Conservation (phyloP, 2,797 vertebrate species). For the Urophycis tenuis region DNA sequence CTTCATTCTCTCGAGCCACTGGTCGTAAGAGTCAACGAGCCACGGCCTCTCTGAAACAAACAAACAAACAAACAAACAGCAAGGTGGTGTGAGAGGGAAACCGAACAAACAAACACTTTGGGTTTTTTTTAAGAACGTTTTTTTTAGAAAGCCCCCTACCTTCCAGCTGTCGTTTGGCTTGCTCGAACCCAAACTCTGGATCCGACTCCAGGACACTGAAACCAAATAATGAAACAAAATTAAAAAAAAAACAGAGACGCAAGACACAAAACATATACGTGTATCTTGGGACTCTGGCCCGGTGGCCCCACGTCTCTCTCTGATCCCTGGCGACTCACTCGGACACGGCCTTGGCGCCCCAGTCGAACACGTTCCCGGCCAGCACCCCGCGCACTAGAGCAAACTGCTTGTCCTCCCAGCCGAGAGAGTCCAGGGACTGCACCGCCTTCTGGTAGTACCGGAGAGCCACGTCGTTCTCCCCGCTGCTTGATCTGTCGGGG, state of each 20-base stretch:
- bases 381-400: constrained; percentile 89
- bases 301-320: too few species aligned
- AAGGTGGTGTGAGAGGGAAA: background rate
- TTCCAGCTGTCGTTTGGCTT: constrained; percentile 91
- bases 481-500: constrained; percentile 85
- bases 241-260: background rate
- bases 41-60: constrained; percentile 81
- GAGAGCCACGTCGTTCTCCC: constrained; percentile 88
- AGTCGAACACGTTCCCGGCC: constrained; percentile 97
- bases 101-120: background rate
- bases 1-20: constrained; percentile 88
- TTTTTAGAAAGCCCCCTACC: constrained; percentile 63
- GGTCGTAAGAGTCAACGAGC: constrained; percentile 85
- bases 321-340: constrained; percentile 78
- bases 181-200: constrained; percentile 91
- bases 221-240: background rate
- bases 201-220: constrained; percentile 90
- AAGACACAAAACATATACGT: background rate
- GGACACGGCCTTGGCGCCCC: constrained; percentile 96
- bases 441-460: constrained; percentile 85
- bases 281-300: too few species aligned
- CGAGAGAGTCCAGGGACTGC: constrained; percentile 79
- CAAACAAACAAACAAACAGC: background rate
- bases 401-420: constrained; percentile 93
- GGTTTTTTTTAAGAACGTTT: too few species aligned